These are phyloP conservation scores for Cettia cetti DNA, from an alignment of 2,113 vertebrate species.

Conservation along the genomic window DNA sequence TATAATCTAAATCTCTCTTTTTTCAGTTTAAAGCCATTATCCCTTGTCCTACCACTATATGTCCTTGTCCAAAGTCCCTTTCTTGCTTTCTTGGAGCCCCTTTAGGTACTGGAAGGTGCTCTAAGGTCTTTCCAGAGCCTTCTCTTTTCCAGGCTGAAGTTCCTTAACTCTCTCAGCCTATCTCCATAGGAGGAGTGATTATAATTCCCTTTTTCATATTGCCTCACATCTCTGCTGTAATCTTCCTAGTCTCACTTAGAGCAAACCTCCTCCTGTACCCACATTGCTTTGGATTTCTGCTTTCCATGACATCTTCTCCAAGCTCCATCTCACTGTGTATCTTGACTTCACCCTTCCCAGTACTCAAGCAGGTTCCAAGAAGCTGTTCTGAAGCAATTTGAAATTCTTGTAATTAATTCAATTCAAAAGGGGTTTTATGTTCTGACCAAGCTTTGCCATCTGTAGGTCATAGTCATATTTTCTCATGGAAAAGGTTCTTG, in stretches of 20 bases:
- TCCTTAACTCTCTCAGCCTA: background rate
- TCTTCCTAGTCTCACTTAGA: background rate
- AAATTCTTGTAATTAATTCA: background rate
- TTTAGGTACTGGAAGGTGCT: background rate
- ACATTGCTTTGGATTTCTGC: background rate
- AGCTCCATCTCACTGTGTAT: background rate
- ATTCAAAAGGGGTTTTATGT: background rate
- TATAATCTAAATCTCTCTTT: background rate
- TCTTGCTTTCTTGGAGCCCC: background rate
- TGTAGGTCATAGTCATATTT: background rate
- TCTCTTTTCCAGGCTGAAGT: background rate
- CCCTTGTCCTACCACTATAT: background rate
- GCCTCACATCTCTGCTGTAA: background rate
- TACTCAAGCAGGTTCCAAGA: background rate
- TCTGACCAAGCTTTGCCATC: background rate
- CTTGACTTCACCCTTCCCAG: background rate
- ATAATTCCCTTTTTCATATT: background rate
- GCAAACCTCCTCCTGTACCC: background rate
- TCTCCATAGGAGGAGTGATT: background rate
- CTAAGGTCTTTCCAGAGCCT: background rate
- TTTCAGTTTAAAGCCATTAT: background rate
- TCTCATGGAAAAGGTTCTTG: fast-evolving
- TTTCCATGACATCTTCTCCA: background rate
- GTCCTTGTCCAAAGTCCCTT: background rate
- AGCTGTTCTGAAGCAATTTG: background rate